phyloP scores from a whole-genome alignment of 2,888 invertebrate species.

The Colostygia pectinataria region DNA sequence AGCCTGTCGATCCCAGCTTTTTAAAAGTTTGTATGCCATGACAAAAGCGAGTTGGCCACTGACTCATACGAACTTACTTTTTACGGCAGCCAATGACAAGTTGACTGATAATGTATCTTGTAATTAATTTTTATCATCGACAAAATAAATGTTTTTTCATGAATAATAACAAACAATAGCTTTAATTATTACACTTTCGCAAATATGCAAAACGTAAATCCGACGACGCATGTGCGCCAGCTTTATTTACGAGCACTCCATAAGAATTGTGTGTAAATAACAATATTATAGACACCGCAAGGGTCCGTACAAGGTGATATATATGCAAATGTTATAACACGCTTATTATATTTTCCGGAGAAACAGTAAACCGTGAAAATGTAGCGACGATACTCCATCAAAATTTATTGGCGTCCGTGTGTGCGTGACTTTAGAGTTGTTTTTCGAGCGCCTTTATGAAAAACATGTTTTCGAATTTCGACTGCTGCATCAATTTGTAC shows the following conservation, averaged over 20 bases:
- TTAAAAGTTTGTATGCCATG: too few species aligned
- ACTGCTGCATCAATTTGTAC: constrained; percentile 38
- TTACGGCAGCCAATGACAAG: too few species aligned
- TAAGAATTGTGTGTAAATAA: constrained; percentile 68
- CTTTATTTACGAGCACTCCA: constrained; percentile 61
- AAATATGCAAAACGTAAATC: constrained; percentile 57
- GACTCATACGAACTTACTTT: too few species aligned
- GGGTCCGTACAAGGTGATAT: constrained; percentile 70
- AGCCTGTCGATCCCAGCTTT: too few species aligned
- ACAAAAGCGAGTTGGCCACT: too few species aligned
- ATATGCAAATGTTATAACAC: constrained; percentile 81
- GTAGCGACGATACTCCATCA: constrained; percentile 65
- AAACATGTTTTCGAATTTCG: constrained; percentile 50
- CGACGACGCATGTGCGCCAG: constrained; percentile 48
- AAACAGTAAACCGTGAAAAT: constrained; percentile 66
- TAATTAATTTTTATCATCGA: too few species aligned
- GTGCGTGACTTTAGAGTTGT: constrained; percentile 43
- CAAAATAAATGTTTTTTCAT: too few species aligned
- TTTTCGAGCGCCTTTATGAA: constrained; percentile 44
- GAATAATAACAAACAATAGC: constrained; percentile 19
- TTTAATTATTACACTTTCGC: constrained; percentile 48
- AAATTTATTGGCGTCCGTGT: constrained; percentile 63
- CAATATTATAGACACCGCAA: constrained; percentile 54
- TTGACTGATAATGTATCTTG: too few species aligned
- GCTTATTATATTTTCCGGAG: constrained; percentile 78